Conservation (phyloP, 1,140 invertebrate species). For the Drosophila lini region DNA sequence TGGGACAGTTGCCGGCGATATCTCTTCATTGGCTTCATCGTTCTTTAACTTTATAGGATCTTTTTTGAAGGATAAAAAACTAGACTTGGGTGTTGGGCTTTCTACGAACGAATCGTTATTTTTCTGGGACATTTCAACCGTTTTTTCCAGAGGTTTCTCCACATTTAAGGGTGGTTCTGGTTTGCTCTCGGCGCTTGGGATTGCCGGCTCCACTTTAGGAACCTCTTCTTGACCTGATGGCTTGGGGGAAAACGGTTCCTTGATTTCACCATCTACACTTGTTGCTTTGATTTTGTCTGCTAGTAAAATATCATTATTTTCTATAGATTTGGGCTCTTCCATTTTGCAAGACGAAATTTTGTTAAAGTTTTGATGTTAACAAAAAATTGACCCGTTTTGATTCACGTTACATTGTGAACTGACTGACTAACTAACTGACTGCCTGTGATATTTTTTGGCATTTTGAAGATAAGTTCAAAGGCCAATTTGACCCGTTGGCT, state of each 20-base stretch:
- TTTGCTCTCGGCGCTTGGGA: background rate
- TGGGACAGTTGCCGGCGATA: background rate
- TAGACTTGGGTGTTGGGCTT: background rate
- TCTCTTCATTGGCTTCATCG: background rate
- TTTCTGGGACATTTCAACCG: background rate
- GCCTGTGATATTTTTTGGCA: background rate
- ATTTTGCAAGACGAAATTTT: constrained; percentile 18
- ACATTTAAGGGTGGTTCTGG: background rate
- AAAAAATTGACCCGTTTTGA: constrained; percentile 20
- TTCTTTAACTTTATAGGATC: background rate
- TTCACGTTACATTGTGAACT: constrained; percentile 25
- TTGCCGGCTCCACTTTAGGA: too few relatives aligned
- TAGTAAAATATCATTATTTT: background rate
- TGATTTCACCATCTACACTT: constrained; percentile 11
- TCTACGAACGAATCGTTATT: background rate
- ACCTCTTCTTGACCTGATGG: background rate
- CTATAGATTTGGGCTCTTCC: constrained; percentile 2
- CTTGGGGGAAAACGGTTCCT: background rate
- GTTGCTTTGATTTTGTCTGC: constrained; percentile 5
- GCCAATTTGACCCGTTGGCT: constrained; percentile 19
- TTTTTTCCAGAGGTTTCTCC: background rate
- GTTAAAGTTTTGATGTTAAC: background rate
- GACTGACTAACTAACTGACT: constrained; percentile 23
- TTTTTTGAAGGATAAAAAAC: too few relatives aligned
- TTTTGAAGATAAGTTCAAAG: constrained; percentile 32